Evolutionary conservation across 1,140 invertebrate species (phyloP).

Genomic region (Aplysia californica): DNA sequence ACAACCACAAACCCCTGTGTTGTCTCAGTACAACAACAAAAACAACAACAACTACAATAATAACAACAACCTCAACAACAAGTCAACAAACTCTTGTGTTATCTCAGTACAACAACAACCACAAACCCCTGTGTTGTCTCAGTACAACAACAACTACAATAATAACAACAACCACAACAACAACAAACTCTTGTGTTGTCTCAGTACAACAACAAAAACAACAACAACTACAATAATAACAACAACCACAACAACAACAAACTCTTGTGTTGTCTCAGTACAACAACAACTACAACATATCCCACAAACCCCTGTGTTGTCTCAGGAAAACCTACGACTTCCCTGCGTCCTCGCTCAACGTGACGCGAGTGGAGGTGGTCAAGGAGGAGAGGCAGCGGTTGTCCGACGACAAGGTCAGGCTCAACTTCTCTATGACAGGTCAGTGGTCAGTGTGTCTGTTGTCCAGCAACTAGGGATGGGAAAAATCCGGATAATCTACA

Average conservation of each 20-base stretch:
- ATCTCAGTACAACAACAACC: too few species aligned
- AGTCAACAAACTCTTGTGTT: too few species aligned
- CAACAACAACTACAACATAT: too few species aligned
- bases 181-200: neutral
- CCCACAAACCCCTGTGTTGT: neutral
- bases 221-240: neutral
- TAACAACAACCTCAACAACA: too few species aligned
- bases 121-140: too few species aligned
- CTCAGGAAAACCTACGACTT: constrained; percentile 32
- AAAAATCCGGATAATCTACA: too few species aligned
- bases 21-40: too few species aligned
- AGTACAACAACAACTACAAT: neutral
- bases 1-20: too few species aligned
- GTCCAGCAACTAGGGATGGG: too few species aligned
- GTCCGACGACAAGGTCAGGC: neutral
- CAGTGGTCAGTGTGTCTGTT: neutral
- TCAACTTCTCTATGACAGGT: constrained; percentile 34
- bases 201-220: neutral
- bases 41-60: too few species aligned
- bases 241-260: neutral
- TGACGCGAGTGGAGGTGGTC: neutral
- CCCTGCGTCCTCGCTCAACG: constrained; percentile 24
- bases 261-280: neutral
- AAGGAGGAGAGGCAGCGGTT: neutral
- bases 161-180: neutral